A percentile compares a stretch with the other conserved stretches of the same genome.
Conservation (phyloP, 2,797 vertebrate genomes). For the Acanthurus lineatus region DNA sequence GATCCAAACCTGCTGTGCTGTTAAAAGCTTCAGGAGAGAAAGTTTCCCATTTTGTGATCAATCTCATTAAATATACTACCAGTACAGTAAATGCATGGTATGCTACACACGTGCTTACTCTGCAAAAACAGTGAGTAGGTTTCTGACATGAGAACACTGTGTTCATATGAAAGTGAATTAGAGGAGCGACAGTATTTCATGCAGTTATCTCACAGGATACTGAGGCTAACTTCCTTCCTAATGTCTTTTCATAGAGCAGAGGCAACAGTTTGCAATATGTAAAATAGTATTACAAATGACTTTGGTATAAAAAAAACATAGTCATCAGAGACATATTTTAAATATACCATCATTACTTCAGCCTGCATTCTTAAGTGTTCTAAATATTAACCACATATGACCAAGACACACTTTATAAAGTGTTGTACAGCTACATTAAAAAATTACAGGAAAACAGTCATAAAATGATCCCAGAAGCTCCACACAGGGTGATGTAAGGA, state of each 20-base stretch:
- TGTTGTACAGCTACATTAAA: not conserved
- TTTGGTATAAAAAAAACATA: not conserved
- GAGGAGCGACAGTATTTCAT: not conserved
- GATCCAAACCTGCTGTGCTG: not conserved
- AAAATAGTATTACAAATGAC: not conserved
- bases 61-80: not conserved
- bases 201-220: conserved; percentile 41
- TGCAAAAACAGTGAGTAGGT: not conserved
- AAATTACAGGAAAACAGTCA: not conserved
- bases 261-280: too few relatives aligned
- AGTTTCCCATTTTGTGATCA: not conserved
- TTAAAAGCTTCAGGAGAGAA: not conserved
- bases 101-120: not conserved
- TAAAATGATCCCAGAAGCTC: not conserved
- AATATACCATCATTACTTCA: not conserved
- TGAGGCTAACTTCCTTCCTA: conserved; percentile 46
- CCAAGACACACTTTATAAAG: not conserved
- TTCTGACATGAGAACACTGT: not conserved
- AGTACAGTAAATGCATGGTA: not conserved
- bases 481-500: not conserved
- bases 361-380: not conserved
- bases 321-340: not conserved
- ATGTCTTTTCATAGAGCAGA: not conserved
- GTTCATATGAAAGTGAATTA: not conserved
- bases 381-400: not conserved